Base-by-base conservation (phyloP, 2,113 vertebrate genomes). In the Onychostruthus taczanowskii region DNA sequence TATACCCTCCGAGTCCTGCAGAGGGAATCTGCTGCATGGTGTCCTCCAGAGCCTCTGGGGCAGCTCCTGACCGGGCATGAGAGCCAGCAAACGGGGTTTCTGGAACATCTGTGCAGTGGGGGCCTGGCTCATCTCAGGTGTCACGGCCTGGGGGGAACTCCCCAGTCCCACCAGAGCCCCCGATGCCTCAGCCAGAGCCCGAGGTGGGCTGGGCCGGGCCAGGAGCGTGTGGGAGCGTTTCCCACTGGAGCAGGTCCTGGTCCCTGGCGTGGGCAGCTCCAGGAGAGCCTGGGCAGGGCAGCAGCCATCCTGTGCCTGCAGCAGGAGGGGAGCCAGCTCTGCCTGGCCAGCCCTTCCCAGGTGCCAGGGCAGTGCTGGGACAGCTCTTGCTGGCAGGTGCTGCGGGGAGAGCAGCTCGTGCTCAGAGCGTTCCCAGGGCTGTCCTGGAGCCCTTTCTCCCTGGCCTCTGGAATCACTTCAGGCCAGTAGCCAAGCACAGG, bases 121-220 rank as follows among this genome's bases (percentile, higher is more conserved):
- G 43, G 19, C 8, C 28, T 44, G 50, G 18, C 49, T 24, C 22
- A 30, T 7, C 24, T 50, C 10, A 3, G 72, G 11, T 28, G 22
- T 55, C 7, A 3, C 18, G 14, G 59, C 7, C 61, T 37, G 70
- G 41, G 56, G 43, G 35, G 44, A 55, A 55, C 3, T 19, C 31
- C 73, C 20, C 47, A 55, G 58, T 59, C 11, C 72, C 53, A 6
- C 16, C 0, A 0, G 64, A 17, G 41, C 23, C 55, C 28, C 26
- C 10, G 2, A 9, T 6, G 31, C 10, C 1, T 6, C 27, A 11
- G 1, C 1, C 30, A 20, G 73, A 64, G 13, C 41, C 73, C 0
- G 4, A 27, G 35, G 39, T 55, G 82, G 46, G 0, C 1, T 1
- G 0, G 14, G 31, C 11, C 1, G 21, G 46, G 13, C 55, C 37